Percentiles rank a stretch among this genome's conserved stretches.
phyloP scores from a whole-genome alignment of 1,140 invertebrate species.

The Phocides pigmalion region DNA sequence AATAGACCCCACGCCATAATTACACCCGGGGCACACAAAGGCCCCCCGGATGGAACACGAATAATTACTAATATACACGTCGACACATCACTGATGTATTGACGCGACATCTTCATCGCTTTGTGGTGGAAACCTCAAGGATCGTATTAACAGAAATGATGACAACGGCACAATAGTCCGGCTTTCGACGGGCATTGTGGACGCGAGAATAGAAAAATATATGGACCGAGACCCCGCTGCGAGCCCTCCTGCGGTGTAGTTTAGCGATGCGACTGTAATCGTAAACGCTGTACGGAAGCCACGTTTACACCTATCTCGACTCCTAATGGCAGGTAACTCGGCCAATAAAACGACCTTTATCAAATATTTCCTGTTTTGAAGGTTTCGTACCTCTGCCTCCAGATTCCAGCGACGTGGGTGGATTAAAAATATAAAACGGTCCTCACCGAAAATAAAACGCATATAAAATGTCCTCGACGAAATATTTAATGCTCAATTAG shows the following conservation, averaged over 20 bases:
- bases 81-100: constrained; percentile 75
- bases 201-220: constrained; percentile 78
- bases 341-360: constrained; percentile 77
- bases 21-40: constrained; percentile 62
- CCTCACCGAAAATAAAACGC: constrained; percentile 72
- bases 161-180: constrained; percentile 74
- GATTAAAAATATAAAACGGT: constrained; percentile 77
- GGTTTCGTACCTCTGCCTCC: constrained; percentile 62
- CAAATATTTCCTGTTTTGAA: constrained; percentile 80
- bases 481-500: constrained; percentile 83
- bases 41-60: constrained; percentile 64
- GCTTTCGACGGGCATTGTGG: constrained; percentile 70
- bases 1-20: constrained; percentile 62
- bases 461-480: constrained; percentile 79
- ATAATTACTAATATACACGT: constrained; percentile 80
- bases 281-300: constrained; percentile 71
- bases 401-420: constrained; percentile 74
- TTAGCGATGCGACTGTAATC: constrained; percentile 65
- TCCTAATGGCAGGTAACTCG: constrained; percentile 80
- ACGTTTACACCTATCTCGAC: constrained; percentile 78
- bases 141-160: constrained; percentile 82
- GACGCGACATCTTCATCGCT: constrained; percentile 70
- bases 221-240: constrained; percentile 65
- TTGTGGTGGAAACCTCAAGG: constrained; percentile 81
- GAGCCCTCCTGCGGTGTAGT: constrained; percentile 65